Evolutionary conservation across 2,797 vertebrate species (phyloP).

Genomic region (Arnoldichthys spilopterus): DNA sequence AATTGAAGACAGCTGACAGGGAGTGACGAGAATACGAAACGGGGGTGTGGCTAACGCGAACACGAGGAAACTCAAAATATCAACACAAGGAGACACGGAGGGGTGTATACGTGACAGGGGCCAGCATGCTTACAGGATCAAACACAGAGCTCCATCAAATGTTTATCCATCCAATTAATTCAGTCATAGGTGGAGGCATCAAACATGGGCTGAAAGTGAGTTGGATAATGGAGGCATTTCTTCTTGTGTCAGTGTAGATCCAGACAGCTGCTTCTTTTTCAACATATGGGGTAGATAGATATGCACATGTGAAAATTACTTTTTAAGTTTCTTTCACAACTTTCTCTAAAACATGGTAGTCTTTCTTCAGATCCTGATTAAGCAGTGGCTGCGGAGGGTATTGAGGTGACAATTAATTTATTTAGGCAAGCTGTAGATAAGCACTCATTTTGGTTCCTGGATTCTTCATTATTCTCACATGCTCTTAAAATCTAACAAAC

Average conservation of each 20-base stretch:
- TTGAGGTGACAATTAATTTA: neutral
- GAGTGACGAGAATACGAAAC: too few species aligned
- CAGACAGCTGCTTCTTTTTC: neutral
- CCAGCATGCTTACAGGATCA: slow-evolving; percentile 3
- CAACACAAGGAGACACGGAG: too few species aligned
- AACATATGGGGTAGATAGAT: neutral
- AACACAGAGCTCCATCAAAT: slow-evolving; percentile 28
- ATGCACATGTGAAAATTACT: neutral
- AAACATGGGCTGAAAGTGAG: neutral
- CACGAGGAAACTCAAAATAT: too few species aligned
- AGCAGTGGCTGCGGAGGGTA: neutral
- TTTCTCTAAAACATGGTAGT: neutral
- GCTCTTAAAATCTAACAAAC: neutral
- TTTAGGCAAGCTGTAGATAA: neutral
- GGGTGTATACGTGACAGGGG: too few species aligned
- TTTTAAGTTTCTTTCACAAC: neutral
- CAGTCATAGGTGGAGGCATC: neutral
- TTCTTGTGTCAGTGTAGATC: neutral
- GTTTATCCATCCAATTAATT: slow-evolving; percentile 28
- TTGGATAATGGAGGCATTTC: neutral
- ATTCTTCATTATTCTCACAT: neutral
- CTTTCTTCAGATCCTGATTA: neutral
- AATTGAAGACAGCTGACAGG: too few species aligned
- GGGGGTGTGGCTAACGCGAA: too few species aligned
- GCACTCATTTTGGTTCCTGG: neutral